Evolutionary conservation across 2,797 vertebrate genomes (phyloP).

Genomic region (Neopelma chrysocephalum): DNA sequence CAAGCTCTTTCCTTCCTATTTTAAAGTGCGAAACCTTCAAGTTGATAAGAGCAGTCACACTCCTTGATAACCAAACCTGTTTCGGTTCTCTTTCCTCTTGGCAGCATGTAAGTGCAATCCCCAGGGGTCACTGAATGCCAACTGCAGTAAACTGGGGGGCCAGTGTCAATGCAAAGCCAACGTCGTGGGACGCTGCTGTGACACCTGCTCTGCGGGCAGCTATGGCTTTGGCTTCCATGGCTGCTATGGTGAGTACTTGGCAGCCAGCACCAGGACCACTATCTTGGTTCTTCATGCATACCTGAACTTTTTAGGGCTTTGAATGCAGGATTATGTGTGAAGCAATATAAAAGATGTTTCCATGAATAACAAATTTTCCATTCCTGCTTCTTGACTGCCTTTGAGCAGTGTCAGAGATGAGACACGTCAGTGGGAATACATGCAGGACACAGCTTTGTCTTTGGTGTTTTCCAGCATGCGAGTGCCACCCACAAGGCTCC

Average conservation of each 20-base stretch:
- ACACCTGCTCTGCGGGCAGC: slow-evolving; percentile 81
- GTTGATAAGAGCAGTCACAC: neutral
- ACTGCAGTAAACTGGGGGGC: slow-evolving; percentile 83
- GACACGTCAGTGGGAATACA: rapidly evolving
- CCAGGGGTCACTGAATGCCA: slow-evolving; percentile 73
- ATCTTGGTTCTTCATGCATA: neutral
- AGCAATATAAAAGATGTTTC: neutral
- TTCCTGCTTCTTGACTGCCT: neutral
- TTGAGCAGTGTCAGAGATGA: rapidly evolving
- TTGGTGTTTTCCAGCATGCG: slow-evolving; percentile 76
- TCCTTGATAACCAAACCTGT: neutral
- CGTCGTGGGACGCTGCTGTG: slow-evolving; percentile 84
- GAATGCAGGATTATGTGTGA: neutral
- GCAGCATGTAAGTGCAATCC: slow-evolving; percentile 86
- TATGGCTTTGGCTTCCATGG: slow-evolving; percentile 82
- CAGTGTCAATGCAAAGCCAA: slow-evolving; percentile 85
- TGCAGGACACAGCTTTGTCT: neutral
- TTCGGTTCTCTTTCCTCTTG: neutral
- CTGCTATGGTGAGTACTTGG: slow-evolving; percentile 78
- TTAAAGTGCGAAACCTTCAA: neutral
- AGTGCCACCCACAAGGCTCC: slow-evolving; percentile 82
- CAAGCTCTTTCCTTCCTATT: neutral
- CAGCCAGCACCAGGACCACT: neutral
- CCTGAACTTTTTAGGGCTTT: neutral
- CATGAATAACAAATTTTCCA: neutral